These are phyloP conservation scores for Chlamydotis undulata DNA, from an alignment of 2,113 vertebrate species.

Conservation along the genomic window DNA sequence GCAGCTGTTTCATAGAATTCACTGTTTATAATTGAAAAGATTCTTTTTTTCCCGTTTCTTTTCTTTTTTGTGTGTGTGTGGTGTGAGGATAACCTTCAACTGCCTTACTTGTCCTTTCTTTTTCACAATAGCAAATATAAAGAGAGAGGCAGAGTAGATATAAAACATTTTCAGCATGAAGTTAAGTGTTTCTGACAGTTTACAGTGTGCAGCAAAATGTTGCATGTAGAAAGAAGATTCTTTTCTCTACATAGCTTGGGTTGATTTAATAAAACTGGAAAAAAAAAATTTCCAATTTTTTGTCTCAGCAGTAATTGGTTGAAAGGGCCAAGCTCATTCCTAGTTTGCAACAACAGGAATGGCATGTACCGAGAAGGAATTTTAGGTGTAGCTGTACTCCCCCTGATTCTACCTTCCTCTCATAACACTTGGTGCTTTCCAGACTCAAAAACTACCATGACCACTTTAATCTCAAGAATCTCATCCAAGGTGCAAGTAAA, in stretches of 20 bases:
- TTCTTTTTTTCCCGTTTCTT: neutral
- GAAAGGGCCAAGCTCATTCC: neutral
- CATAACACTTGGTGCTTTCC: neutral
- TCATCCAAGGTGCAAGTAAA: neutral
- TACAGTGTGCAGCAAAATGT: constrained; percentile 6
- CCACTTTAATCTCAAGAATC: neutral
- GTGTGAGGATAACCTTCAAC: constrained; percentile 56
- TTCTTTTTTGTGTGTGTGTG: neutral
- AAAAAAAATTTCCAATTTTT: neutral
- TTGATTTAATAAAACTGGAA: neutral
- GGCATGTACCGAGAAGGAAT: neutral
- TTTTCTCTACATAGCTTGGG: neutral
- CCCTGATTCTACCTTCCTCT: neutral
- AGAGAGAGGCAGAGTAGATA: constrained; percentile 6
- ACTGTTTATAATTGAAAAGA: constrained; percentile 75
- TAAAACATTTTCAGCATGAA: constrained; percentile 30
- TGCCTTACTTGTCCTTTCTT: constrained; percentile 51
- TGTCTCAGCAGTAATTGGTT: neutral
- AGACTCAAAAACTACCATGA: neutral
- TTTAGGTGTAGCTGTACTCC: neutral
- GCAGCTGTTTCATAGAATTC: constrained; percentile 79
- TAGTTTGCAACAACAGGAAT: neutral
- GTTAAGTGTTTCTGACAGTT: constrained; percentile 40
- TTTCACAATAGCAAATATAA: constrained; percentile 40
- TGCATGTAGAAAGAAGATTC: neutral